Conservation (phyloP, 37 sponge, comb jelly and placozoan genomes). For the Halichondria panicea region DNA sequence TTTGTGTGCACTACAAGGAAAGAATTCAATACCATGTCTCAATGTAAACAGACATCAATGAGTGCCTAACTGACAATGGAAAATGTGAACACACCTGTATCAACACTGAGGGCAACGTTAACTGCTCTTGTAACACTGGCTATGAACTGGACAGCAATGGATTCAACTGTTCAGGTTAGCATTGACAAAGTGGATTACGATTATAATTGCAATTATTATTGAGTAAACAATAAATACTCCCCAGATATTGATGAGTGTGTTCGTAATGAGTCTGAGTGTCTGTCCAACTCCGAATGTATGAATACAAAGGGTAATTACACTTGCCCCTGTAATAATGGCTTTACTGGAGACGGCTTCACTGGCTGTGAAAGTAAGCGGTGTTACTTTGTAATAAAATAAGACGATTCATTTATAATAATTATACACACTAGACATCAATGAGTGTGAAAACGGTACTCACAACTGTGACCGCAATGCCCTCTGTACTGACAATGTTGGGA, state of each 20-base stretch:
- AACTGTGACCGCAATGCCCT: too few species aligned
- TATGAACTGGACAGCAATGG: not conserved
- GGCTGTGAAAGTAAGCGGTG: conserved; percentile 8
- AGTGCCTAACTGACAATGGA: not conserved
- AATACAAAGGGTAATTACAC: conserved; percentile 33
- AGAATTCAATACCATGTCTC: too few species aligned
- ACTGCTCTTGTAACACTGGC: too few species aligned
- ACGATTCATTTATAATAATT: too few species aligned
- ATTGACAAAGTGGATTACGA: not conserved
- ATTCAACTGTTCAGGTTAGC: not conserved
- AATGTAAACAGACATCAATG: not conserved
- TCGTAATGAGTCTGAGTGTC: not conserved
- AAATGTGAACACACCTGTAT: too few species aligned
- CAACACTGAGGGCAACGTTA: too few species aligned
- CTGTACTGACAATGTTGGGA: too few species aligned
- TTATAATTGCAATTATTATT: too few species aligned
- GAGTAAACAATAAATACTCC: not conserved
- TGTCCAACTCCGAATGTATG: conserved; percentile 17
- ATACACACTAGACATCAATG: too few species aligned
- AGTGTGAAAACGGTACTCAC: too few species aligned
- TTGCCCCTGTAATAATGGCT: conserved; percentile 35
- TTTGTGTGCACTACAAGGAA: not conserved
- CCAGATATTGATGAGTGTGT: conserved; percentile 49
- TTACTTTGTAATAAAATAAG: not conserved
- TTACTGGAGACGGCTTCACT: conserved; percentile 37